Conservation (phyloP, 1,140 invertebrate species). For the Hylyphantes graminicola region DNA sequence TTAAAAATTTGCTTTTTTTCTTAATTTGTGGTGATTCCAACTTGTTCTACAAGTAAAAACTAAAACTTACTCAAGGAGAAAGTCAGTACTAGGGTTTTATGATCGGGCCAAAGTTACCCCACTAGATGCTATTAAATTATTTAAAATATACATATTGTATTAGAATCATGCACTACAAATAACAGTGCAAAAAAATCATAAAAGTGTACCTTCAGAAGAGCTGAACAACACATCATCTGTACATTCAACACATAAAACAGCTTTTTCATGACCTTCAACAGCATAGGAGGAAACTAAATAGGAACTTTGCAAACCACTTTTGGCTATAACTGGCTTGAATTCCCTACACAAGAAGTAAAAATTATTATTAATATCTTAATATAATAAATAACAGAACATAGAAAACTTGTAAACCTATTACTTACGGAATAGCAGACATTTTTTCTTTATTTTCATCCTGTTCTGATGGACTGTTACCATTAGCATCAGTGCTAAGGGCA, state of each 20-base stretch:
- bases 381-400: no score
- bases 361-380: no score
- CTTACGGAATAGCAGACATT: conserved; percentile 22
- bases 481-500: background rate
- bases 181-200: background rate
- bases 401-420: background rate
- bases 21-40: no score
- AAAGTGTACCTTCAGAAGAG: conserved; percentile 78
- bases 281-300: conserved; percentile 81
- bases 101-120: no score
- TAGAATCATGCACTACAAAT: background rate
- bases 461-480: conserved; percentile 23
- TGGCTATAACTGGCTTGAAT: conserved; percentile 33
- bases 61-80: no score
- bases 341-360: background rate
- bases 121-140: no score
- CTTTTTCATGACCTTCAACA: conserved; percentile 85
- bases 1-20: no score
- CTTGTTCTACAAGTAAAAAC: no score
- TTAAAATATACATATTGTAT: background rate
- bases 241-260: conserved; percentile 80
- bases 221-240: conserved; percentile 81
- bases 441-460: background rate
- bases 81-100: no score
- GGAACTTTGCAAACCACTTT: conserved; percentile 63